Evolutionary conservation across 1,140 invertebrate species (phyloP), one percentile per base, ranked within the genome.

Genomic region (Palaemon carinicauda): DNA sequence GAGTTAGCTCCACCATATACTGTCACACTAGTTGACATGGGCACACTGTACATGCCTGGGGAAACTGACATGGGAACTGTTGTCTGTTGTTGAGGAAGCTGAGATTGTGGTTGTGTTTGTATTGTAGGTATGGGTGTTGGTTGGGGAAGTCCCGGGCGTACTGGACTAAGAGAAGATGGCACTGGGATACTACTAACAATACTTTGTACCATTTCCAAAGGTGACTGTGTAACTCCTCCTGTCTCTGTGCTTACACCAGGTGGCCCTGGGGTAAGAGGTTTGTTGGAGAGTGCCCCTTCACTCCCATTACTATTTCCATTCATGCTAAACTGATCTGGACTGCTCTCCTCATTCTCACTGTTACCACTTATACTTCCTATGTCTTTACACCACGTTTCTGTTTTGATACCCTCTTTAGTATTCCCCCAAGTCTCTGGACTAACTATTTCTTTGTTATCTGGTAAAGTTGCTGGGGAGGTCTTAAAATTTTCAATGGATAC

Each of bases 201-300:
- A 91, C 94, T 96, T 90, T 96, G 95, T 1, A 95, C 95, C 95
- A 95, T 95, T 92, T 96, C 95, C 27, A 96, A 90, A 3, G 95
- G 95, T 50, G 95, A 95, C 90, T 95, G 95, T 7, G 94, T 93
- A 33, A 86, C 84, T 56, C 84, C 84, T 74, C 27, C 84, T 71
- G 41, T 41, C 41, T 87, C 80, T 31, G 88, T 82, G 69, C 85
- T 88, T 31, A 80, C 87, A 21, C 82, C 81, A 69, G 87, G 79
- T 27, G 88, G 88, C 21, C 88, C 88, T 24, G 88, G 88, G 17
- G 85, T 89, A 19, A 89, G 77, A 19, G 88, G 88, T 31, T 89
- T 89, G 53, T 89, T 89, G 60, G 87, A 74, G 14, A 81, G 74
- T 17, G 79, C 27, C 53, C 51, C 53, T 33, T 86, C 78, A 71